These are phyloP conservation scores for Coranthus polyacanthus DNA, from an alignment of 2,797 vertebrate species.

Conservation along the genomic window DNA sequence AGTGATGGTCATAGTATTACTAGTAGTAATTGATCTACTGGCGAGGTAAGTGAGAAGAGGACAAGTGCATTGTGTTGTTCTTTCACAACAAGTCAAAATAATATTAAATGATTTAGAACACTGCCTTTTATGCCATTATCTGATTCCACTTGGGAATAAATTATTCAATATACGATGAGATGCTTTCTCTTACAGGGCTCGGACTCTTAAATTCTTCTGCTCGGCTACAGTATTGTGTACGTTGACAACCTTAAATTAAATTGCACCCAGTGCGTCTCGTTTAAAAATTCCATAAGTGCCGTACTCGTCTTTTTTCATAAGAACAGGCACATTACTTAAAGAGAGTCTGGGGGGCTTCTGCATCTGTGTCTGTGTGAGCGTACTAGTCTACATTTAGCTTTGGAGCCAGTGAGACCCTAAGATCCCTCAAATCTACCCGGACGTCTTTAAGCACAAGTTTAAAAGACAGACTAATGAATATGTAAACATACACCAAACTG, in stretches of 20 bases:
- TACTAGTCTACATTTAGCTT: background rate
- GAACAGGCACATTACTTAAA: slow-evolving; percentile 25
- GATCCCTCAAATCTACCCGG: background rate
- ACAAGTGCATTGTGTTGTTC: slow-evolving; percentile 55
- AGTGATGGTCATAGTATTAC: background rate
- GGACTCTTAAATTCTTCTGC: slow-evolving; percentile 37
- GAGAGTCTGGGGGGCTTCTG: slow-evolving; percentile 4
- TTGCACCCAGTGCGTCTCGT: slow-evolving; percentile 35
- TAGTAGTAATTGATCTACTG: slow-evolving; percentile 1
- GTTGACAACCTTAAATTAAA: slow-evolving; percentile 45
- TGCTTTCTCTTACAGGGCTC: slow-evolving; percentile 40
- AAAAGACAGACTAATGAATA: slow-evolving; percentile 1
- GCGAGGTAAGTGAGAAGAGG: slow-evolving; percentile 32
- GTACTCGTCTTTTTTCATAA: slow-evolving; percentile 19
- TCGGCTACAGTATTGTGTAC: slow-evolving; percentile 16
- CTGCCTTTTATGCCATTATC: slow-evolving; percentile 67
- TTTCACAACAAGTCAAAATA: slow-evolving; percentile 56
- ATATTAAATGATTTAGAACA: slow-evolving; percentile 70
- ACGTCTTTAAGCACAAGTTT: slow-evolving; percentile 1
- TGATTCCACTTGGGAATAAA: slow-evolving; percentile 65
- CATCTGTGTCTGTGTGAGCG: background rate
- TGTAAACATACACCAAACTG: background rate
- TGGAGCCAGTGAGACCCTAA: background rate
- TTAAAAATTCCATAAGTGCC: slow-evolving; percentile 35
- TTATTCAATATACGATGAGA: slow-evolving; percentile 66